Evolutionary conservation across 2,113 vertebrate genomes (phyloP).

Genomic region (Chaetorhynchus papuensis): DNA sequence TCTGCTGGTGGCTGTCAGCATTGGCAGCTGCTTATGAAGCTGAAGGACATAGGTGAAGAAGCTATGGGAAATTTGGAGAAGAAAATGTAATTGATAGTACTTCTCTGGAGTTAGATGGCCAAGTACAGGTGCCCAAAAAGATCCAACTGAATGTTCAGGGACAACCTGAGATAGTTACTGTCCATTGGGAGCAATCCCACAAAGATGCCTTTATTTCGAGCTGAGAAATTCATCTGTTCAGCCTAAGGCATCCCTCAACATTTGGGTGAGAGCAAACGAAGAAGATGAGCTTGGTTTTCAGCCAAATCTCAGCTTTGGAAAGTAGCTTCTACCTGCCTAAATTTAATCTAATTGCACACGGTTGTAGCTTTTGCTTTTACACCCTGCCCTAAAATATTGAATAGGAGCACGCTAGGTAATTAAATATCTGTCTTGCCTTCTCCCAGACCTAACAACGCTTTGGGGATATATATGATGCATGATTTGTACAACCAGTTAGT

Average conservation of each 20-base stretch:
- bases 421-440: constrained; percentile 31
- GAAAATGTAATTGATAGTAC: background rate
- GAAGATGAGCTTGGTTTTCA: background rate
- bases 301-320: background rate
- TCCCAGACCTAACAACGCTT: background rate
- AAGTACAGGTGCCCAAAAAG: background rate
- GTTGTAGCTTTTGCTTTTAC: background rate
- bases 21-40: background rate
- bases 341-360: background rate
- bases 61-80: background rate
- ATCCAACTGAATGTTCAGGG: background rate
- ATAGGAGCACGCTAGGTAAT: background rate
- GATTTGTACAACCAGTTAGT: constrained; percentile 50
- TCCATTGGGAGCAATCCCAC: background rate
- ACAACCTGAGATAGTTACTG: background rate
- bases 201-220: background rate
- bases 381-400: background rate
- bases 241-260: background rate
- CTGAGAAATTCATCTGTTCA: background rate
- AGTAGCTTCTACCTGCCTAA: background rate
- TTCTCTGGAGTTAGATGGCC: background rate
- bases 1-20: background rate
- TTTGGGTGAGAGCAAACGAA: background rate
- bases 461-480: background rate
- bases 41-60: background rate